Evolutionary conservation across 1,140 invertebrate genomes (phyloP), one percentile per base, ranked within the genome.

Genomic region (Euura lappo): DNA sequence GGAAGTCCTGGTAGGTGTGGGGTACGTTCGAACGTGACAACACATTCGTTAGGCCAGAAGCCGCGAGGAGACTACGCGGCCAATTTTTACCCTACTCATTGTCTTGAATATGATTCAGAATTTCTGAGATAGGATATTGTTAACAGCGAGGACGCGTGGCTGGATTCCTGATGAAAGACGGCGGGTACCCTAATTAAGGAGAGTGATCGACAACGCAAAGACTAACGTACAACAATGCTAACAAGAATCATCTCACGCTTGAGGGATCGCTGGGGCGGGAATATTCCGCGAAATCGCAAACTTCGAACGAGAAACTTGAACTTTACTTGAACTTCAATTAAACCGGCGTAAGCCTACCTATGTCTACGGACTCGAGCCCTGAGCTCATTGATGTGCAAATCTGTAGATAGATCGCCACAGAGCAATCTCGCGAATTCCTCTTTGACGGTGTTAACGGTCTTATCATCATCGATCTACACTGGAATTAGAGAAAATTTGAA

Each of bases 321-420:
- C 51, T 60, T 28, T 60, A 60, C 51, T 60, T n/a, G 3, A 60
- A 60, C 51, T 60, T 60, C 13, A 60, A 60, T 60, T 60, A 60
- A 60, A 60, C 8, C 51, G 13, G 13, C 51, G 8, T 60, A 60
- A 60, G 51, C 51, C 51, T 60, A 11, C 10, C 51, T 6, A n/a
- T 60, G 51, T 60, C 51, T 60, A 6, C 51, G 51, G 51, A 60
- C 51, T 6, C 8, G 13, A 60, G 51, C 51, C 6, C 8, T 8
- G 51, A 60, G 51, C 51, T 60, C 51, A 60, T 60, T 60, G 51
- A 60, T 60, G 51, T 60, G 51, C 51, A 60, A 60, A 60, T 60
- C 51, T 60, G 8, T 60, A 60, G 51, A 60, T 60, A 60, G 51
- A 60, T 60, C 8, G 51, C 13, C 51, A 28, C 28, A 28, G 51